phyloP scores from a whole-genome alignment of 2,113 vertebrate species.

The Hydropotes inermis region DNA sequence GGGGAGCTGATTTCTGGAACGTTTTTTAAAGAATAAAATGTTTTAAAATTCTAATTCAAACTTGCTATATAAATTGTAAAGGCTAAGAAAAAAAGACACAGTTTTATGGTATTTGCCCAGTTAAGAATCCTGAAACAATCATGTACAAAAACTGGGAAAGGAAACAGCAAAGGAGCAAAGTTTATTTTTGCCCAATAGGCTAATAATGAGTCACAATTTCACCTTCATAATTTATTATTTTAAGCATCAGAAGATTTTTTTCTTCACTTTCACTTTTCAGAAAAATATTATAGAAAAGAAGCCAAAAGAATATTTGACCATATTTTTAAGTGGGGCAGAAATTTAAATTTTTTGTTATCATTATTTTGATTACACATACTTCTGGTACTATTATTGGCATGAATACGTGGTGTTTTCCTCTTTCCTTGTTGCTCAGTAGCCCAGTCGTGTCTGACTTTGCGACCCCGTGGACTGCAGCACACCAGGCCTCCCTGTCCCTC shows the following conservation, averaged over 20 bases:
- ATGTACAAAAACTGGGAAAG: background rate
- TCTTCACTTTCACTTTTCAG: background rate
- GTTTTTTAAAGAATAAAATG: background rate
- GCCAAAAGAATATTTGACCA: background rate
- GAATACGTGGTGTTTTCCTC: background rate
- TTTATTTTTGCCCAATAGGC: background rate
- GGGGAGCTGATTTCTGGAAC: background rate
- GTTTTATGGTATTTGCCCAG: background rate
- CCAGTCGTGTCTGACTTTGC: background rate
- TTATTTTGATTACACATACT: background rate
- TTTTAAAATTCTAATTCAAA: background rate
- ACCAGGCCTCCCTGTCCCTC: background rate
- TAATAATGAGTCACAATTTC: background rate
- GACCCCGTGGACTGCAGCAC: background rate
- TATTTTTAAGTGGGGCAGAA: conserved; percentile 16
- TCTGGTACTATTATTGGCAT: background rate
- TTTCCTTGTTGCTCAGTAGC: background rate
- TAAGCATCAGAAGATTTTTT: conserved; percentile 23
- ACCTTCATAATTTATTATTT: background rate
- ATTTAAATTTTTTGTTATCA: background rate
- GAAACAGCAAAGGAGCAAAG: background rate
- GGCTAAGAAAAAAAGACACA: background rate
- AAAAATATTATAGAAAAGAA: conserved; percentile 22
- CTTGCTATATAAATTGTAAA: background rate
- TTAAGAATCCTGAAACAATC: background rate